Conservation (phyloP, 2,113 vertebrate genomes). For the Penelope pileata region DNA sequence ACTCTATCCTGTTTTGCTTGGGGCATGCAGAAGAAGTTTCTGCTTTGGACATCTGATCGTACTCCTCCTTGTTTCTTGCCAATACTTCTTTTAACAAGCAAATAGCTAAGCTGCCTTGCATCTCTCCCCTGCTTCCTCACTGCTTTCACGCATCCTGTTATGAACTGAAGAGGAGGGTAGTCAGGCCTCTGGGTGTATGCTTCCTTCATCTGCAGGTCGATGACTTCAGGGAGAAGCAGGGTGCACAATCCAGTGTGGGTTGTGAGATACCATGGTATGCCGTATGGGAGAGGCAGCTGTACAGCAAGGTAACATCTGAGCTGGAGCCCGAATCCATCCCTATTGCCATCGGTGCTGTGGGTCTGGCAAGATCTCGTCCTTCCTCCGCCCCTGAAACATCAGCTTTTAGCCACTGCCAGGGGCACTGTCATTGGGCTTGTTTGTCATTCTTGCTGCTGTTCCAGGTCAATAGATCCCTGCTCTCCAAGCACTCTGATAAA, state of each 20-base stretch:
- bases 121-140: neutral
- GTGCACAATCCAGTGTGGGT: accelerated
- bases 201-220: neutral
- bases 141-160: neutral
- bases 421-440: neutral
- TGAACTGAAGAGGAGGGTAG: neutral
- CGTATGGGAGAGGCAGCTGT: neutral
- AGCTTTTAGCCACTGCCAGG: conserved; percentile 14
- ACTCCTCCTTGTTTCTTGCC: neutral
- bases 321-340: neutral
- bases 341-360: accelerated
- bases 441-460: neutral
- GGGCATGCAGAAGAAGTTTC: neutral
- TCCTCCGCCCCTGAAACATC: neutral
- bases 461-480: neutral
- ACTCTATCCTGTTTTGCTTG: neutral
- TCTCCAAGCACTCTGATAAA: neutral
- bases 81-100: neutral
- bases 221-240: neutral
- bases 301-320: neutral
- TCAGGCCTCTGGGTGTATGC: neutral
- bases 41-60: neutral
- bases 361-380: neutral
- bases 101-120: neutral
- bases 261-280: neutral